A percentile compares a stretch with the other conserved stretches of the same genome.
phyloP scores from a whole-genome alignment of 2,888 invertebrate species.

The Polymixis flavicincta region DNA sequence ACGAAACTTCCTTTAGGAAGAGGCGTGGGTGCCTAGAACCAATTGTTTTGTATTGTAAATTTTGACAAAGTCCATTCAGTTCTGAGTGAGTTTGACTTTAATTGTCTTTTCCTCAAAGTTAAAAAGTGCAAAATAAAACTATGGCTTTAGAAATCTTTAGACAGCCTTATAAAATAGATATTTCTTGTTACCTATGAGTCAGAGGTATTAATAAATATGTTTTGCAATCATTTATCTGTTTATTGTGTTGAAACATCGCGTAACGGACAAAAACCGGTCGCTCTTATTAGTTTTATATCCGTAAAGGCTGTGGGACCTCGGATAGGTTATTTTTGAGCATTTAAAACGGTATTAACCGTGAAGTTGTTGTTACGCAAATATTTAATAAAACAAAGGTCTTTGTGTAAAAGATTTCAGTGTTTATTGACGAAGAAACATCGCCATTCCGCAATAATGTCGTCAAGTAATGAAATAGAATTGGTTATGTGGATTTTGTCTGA shows the following conservation, averaged over 20 bases:
- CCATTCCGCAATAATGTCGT: background rate
- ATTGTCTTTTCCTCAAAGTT: background rate
- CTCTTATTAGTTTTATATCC: slow-evolving; percentile 58
- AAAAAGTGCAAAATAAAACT: background rate
- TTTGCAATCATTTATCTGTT: slow-evolving; percentile 39
- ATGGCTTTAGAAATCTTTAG: background rate
- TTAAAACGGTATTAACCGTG: slow-evolving; percentile 28
- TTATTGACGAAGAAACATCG: background rate
- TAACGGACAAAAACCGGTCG: slow-evolving; percentile 55
- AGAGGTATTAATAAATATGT: slow-evolving; percentile 42
- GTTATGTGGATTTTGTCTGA: background rate
- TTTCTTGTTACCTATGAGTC: slow-evolving; percentile 35
- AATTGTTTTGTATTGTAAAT: too few relatives aligned
- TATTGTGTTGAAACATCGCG: slow-evolving; percentile 44
- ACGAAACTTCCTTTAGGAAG: too few relatives aligned
- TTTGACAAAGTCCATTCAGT: too few relatives aligned
- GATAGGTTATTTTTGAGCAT: slow-evolving; percentile 28
- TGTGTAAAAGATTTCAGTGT: background rate
- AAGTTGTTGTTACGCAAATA: slow-evolving; percentile 33
- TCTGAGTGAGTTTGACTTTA: too few relatives aligned
- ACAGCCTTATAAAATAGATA: background rate
- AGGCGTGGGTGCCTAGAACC: too few relatives aligned
- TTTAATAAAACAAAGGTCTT: background rate
- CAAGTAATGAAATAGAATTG: background rate
- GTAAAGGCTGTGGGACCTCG: slow-evolving; percentile 63